These are phyloP conservation scores for Leptogaster cylindrica DNA, from an alignment of 2,888 invertebrate species.

Conservation along the genomic window DNA sequence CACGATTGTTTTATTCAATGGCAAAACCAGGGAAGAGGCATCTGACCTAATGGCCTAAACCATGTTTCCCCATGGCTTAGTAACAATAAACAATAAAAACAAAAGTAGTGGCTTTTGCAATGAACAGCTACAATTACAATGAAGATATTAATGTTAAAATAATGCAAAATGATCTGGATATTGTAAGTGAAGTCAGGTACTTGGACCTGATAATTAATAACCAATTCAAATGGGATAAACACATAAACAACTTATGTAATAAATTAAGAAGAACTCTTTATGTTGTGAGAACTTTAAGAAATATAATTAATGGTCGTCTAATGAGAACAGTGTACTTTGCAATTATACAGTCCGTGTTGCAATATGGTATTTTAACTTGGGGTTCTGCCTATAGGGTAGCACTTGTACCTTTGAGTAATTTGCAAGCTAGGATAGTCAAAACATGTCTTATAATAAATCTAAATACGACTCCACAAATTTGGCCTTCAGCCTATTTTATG, in stretches of 20 bases:
- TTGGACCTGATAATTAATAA: background rate
- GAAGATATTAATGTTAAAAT: too few relatives aligned
- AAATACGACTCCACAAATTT: background rate
- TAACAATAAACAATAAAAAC: too few relatives aligned
- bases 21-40: slow-evolving; percentile 1
- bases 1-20: background rate
- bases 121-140: too few relatives aligned
- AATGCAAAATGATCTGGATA: background rate
- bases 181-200: background rate
- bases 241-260: background rate
- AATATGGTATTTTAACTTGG: background rate
- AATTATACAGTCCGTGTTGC: background rate
- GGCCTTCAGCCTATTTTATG: background rate
- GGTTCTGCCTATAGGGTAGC: background rate
- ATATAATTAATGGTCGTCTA: background rate
- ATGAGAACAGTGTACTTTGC: background rate
- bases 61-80: background rate
- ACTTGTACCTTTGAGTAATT: background rate
- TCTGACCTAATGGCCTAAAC: background rate
- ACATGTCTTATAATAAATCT: background rate
- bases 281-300: background rate
- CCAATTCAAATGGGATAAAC: background rate
- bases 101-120: too few relatives aligned
- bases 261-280: background rate
- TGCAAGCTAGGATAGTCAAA: background rate